These are phyloP conservation scores for Propithecus perrieri DNA, from an alignment of 2,797 vertebrate genomes.

Conservation along the genomic window DNA sequence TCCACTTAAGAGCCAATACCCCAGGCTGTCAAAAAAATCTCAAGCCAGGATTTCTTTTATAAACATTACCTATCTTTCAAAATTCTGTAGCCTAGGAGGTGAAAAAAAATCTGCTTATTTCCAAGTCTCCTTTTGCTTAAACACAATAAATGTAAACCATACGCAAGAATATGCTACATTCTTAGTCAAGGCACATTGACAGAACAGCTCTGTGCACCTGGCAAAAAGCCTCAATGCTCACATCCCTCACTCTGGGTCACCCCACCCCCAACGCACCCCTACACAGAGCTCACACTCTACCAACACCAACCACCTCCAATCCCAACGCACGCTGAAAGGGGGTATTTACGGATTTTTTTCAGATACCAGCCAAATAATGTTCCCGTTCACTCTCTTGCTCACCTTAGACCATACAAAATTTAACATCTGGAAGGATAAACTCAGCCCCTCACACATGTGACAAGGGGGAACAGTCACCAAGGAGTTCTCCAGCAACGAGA, in stretches of 20 bases:
- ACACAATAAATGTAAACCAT: constrained; percentile 30
- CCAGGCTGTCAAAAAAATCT: constrained; percentile 59
- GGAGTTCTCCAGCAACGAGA: constrained; percentile 28
- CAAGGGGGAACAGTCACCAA: constrained; percentile 50
- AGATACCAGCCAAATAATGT: constrained; percentile 48
- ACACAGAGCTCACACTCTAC: background rate
- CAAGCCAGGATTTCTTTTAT: constrained; percentile 51
- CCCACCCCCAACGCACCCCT: background rate
- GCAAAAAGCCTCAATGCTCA: background rate
- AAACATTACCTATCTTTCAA: constrained; percentile 69
- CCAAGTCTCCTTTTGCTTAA: constrained; percentile 43
- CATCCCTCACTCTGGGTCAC: background rate
- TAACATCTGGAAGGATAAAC: constrained; percentile 58
- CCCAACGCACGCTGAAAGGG: background rate
- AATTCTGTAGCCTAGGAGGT: constrained; percentile 56
- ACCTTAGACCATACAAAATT: constrained; percentile 42
- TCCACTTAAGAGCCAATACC: constrained; percentile 57
- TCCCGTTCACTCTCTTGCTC: background rate
- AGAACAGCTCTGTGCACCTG: background rate
- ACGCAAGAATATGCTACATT: background rate
- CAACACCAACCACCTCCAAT: background rate
- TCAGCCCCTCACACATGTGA: constrained; percentile 33
- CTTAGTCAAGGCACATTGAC: background rate
- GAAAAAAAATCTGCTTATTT: constrained; percentile 53
- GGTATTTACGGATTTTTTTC: constrained; percentile 53